Evolutionary conservation across 2,888 invertebrate genomes (phyloP), one percentile per base, ranked within the genome.

Genomic region (Dryococelus australis): DNA sequence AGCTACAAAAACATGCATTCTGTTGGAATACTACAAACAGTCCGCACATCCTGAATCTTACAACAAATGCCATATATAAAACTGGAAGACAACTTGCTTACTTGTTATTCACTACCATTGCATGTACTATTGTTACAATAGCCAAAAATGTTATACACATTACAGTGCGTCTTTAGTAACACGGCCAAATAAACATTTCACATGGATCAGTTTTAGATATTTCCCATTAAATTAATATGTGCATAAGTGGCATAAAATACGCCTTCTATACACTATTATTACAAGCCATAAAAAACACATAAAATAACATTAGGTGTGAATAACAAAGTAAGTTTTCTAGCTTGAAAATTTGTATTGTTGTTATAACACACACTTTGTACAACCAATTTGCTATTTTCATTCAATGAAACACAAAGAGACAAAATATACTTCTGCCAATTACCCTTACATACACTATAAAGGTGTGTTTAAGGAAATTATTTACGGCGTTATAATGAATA

Each of bases 11-110:
- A 65, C 65, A 65, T 65, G 65, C 65, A 65, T 65, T 65, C n/a
- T 24, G 65, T 65, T 65, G 65, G 65, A 65, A 65, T 65, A 65
- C 20, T 65, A 65, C 6, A 65, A 65, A 65, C 65, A 65, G 65
- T 65, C 65, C n/a, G n/a, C n/a, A 65, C 65, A 65, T 65, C n/a
- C 47, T 65, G n/a, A 65, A 65, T 65, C 65, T 20, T 65, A 65
- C 65, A 65, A 24, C 65, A 65, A 16, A 65, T 65, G 65, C 65
- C 65, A 65, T n/a, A 65, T 65, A 65, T 65, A 65, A 65, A 65
- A 65, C 65, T 65, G 65, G 65, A 65, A 65, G 65, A 65, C 65
- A 65, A 65, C 65, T 65, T 65, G 65, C 65, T 16, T 16, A 65
- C 65, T n/a, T 65, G 20, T 65, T 65, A 65, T 65, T 65, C n/a